These are phyloP conservation scores for Platichthys stellatus DNA, from an alignment of 2,113 vertebrate species.

Conservation along the genomic window DNA sequence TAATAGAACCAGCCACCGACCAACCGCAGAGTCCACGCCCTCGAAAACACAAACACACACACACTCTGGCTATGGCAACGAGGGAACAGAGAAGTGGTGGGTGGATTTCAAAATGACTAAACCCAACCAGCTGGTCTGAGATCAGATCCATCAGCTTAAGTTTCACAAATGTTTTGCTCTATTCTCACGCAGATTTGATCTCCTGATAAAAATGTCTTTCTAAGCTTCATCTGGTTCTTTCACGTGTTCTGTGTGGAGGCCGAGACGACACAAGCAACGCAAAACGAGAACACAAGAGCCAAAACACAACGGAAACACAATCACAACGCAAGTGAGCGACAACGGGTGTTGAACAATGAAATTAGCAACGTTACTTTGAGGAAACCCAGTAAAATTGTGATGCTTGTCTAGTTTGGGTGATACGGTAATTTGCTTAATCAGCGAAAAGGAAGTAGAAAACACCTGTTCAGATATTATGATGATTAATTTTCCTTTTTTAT, in stretches of 20 bases:
- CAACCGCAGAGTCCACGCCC: slow-evolving; percentile 57
- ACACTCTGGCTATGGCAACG: slow-evolving; percentile 48
- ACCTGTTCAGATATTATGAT: too few relatives aligned
- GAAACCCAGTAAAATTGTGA: too few relatives aligned
- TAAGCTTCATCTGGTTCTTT: neutral
- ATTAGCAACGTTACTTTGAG: too few relatives aligned
- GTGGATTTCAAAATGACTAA: slow-evolving; percentile 29
- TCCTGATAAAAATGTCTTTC: neutral
- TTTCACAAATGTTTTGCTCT: slow-evolving; percentile 7
- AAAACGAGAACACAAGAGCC: too few relatives aligned
- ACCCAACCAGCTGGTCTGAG: slow-evolving; percentile 39
- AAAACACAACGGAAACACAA: too few relatives aligned
- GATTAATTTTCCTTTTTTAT: too few relatives aligned
- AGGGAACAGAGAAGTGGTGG: slow-evolving; percentile 13
- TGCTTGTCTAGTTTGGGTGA: too few relatives aligned
- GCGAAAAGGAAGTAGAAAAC: too few relatives aligned
- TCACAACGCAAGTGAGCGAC: too few relatives aligned
- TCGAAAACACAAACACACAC: slow-evolving; percentile 51
- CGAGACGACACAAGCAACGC: too few relatives aligned
- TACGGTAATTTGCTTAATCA: too few relatives aligned
- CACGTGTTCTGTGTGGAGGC: neutral
- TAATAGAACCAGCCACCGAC: slow-evolving; percentile 62
- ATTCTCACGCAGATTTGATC: slow-evolving; percentile 20
- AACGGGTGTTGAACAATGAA: too few relatives aligned
- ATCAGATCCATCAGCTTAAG: slow-evolving; percentile 18